Evolutionary conservation across 2,113 vertebrate genomes (phyloP).

Genomic region (Maccullochella peelii): DNA sequence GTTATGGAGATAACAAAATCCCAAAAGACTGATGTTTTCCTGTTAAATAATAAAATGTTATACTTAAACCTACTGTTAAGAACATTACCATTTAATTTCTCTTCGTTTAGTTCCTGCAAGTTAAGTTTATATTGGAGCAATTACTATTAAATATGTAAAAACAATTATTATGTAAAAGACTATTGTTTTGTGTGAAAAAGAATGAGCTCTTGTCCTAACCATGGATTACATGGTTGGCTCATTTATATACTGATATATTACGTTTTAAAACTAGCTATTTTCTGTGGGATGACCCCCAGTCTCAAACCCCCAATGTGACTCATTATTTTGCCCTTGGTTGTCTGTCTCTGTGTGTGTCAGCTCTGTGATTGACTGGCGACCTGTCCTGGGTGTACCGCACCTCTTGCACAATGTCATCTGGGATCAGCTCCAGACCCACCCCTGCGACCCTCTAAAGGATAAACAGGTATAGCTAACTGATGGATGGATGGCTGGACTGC

Average conservation of each 20-base stretch:
- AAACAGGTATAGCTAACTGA: background rate
- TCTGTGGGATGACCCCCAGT: slow-evolving; percentile 6
- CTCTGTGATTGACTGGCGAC: background rate
- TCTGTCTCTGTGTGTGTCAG: background rate
- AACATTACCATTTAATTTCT: background rate
- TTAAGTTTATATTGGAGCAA: background rate
- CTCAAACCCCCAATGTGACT: slow-evolving; percentile 5
- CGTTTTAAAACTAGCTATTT: background rate
- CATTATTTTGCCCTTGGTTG: slow-evolving; percentile 20
- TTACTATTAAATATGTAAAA: background rate
- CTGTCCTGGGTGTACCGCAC: background rate
- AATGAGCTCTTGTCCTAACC: background rate
- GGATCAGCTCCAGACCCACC: background rate
- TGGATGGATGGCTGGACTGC: background rate
- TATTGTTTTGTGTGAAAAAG: background rate
- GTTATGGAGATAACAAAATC: background rate
- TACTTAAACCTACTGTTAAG: background rate
- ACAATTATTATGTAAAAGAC: background rate
- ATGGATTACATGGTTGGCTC: background rate
- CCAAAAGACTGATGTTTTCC: background rate
- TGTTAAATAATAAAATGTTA: background rate
- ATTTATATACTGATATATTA: background rate
- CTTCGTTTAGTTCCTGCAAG: background rate
- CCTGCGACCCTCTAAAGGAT: background rate
- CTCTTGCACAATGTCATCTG: background rate